A percentile compares a stretch with the other conserved stretches of the same genome.
Conservation (phyloP, 2,888 invertebrate genomes). For the Pherbina coryleti region DNA sequence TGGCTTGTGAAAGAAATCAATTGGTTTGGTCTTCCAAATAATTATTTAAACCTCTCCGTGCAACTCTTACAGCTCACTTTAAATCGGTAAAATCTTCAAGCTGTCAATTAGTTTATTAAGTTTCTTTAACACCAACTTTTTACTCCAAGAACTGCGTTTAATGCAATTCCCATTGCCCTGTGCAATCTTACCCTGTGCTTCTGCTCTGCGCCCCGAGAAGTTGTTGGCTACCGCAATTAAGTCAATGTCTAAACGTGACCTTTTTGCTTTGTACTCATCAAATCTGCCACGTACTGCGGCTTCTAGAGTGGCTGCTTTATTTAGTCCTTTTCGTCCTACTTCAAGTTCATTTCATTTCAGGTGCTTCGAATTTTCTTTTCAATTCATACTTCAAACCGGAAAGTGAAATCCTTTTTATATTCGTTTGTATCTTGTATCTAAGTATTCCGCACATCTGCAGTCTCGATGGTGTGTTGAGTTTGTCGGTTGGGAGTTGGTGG, state of each 20-base stretch:
- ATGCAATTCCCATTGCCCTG: no score
- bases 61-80: no score
- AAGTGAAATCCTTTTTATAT: slow-evolving; percentile 1
- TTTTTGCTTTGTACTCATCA: neutral
- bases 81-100: no score
- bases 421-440: neutral
- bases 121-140: no score
- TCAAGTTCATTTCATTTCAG: slow-evolving; percentile 14
- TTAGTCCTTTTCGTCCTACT: neutral
- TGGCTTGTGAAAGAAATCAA: no score
- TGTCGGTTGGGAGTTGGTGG: neutral
- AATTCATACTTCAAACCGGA: neutral
- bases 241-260: slow-evolving; percentile 24
- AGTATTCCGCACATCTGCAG: neutral
- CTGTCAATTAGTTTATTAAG: no score
- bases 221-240: neutral
- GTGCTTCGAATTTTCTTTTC: neutral
- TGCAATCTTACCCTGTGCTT: neutral
- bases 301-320: neutral
- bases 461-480: neutral
- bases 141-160: no score
- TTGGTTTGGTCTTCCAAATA: no score
- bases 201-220: neutral
- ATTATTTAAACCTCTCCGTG: no score
- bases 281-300: neutral